Conservation (phyloP, 2,797 vertebrate species). For the Ispidina lecontei region DNA sequence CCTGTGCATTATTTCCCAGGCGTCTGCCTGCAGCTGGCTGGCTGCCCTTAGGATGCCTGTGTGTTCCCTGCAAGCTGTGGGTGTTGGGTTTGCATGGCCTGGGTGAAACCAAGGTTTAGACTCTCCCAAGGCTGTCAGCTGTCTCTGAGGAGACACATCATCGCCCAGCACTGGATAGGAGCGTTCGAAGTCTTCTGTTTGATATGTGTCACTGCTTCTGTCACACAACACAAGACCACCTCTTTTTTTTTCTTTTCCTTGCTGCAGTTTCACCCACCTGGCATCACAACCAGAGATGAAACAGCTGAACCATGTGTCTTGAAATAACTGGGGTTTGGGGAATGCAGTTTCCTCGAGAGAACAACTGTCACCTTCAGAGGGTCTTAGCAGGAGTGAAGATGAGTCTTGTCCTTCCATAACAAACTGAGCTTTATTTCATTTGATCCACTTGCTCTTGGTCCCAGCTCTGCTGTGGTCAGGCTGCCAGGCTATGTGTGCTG, state of each 20-base stretch:
- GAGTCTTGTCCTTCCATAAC: neutral
- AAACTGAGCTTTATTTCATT: neutral
- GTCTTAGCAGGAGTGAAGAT: neutral
- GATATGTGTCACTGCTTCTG: conserved; percentile 9
- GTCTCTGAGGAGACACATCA: conserved; percentile 46
- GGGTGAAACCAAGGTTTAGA: neutral
- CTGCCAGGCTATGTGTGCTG: neutral
- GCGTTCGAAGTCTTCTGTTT: conserved; percentile 56
- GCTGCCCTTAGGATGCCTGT: neutral
- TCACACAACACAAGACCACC: neutral
- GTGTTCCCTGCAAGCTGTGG: neutral
- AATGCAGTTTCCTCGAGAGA: neutral
- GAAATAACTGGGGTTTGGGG: neutral
- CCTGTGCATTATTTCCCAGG: neutral
- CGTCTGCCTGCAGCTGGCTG: neutral
- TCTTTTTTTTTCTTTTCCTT: neutral
- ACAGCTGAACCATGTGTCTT: neutral
- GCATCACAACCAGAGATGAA: neutral
- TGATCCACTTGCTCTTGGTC: neutral
- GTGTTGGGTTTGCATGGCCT: fast-evolving
- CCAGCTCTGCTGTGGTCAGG: neutral
- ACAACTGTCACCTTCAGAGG: neutral
- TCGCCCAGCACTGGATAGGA: conserved; percentile 31
- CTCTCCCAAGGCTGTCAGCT: neutral
- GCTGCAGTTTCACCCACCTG: conserved; percentile 28